A percentile compares a stretch with the other conserved stretches of the same genome.
These are phyloP conservation scores for Oscheius myriophilus DNA, from an alignment of 2,888 invertebrate species.

Conservation along the genomic window DNA sequence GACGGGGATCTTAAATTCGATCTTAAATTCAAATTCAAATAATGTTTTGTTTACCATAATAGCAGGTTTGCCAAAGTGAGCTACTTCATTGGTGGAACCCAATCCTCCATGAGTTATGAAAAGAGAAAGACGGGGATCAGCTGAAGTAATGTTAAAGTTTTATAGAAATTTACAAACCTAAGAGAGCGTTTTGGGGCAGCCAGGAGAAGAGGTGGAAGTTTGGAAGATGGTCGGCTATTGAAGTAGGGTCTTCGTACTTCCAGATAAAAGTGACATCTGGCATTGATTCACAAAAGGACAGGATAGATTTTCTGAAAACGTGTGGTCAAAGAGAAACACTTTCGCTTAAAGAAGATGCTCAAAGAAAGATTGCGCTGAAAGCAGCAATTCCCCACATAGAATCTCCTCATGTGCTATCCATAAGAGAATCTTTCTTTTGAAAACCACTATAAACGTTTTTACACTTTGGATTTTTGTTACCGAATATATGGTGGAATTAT, in stretches of 20 bases:
- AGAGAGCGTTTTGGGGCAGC: slow-evolving; percentile 51
- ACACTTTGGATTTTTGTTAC: too few relatives aligned
- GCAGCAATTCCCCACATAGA: too few relatives aligned
- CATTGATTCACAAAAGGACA: slow-evolving; percentile 16
- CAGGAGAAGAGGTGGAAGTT: slow-evolving; percentile 47
- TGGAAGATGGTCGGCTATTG: slow-evolving; percentile 23
- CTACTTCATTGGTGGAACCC: slow-evolving; percentile 17
- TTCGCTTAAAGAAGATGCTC: background rate
- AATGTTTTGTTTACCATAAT: slow-evolving; percentile 8
- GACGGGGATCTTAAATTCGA: slow-evolving; percentile 34
- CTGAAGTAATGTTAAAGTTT: background rate
- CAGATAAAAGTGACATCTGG: slow-evolving; percentile 58
- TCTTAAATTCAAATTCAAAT: background rate
- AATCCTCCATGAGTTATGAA: slow-evolving; percentile 27
- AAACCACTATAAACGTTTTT: too few relatives aligned
- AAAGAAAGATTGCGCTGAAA: too few relatives aligned
- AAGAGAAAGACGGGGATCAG: slow-evolving; percentile 12
- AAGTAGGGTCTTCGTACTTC: slow-evolving; percentile 50
- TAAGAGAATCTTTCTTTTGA: background rate
- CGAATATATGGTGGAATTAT: too few relatives aligned
- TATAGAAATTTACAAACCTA: slow-evolving; percentile 27
- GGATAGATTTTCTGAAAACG: slow-evolving; percentile 14
- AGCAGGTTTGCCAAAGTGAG: slow-evolving; percentile 24
- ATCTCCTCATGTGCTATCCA: too few relatives aligned
- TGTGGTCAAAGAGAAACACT: slow-evolving; percentile 13